Percentiles rank a stretch among this genome's conserved stretches.
These are phyloP conservation scores for Anser cygnoides DNA, from an alignment of 2,113 vertebrate genomes.

Conservation along the genomic window DNA sequence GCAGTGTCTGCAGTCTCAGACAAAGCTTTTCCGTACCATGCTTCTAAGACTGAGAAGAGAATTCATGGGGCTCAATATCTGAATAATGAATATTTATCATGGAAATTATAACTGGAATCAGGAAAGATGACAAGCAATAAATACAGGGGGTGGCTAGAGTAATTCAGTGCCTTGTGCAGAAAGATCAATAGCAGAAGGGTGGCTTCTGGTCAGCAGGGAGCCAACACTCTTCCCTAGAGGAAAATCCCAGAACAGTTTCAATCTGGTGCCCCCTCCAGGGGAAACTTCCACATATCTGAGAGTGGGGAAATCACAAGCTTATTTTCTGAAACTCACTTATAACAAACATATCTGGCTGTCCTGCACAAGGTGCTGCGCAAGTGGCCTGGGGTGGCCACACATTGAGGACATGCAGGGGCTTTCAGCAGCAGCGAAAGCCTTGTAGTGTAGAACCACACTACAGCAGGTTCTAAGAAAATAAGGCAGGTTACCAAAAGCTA, in stretches of 20 bases:
- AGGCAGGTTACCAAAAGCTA: too few species aligned
- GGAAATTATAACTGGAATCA: not conserved
- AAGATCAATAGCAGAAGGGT: not conserved
- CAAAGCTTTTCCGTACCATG: not conserved
- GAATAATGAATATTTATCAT: not conserved
- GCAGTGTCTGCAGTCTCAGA: not conserved
- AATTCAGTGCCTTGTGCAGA: fast-evolving
- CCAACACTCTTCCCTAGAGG: not conserved
- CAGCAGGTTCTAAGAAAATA: too few species aligned
- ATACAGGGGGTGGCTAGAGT: fast-evolving
- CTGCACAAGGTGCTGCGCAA: too few species aligned
- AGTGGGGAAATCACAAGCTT: not conserved
- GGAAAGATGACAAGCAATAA: not conserved
- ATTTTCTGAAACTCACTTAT: not conserved
- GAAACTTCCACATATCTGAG: not conserved
- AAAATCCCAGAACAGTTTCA: not conserved
- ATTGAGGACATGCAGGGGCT: too few species aligned
- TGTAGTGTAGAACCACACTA: too few species aligned
- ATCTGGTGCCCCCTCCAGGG: not conserved
- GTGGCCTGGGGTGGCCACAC: too few species aligned
- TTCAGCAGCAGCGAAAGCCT: too few species aligned
- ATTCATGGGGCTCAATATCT: not conserved
- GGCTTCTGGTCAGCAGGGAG: not conserved
- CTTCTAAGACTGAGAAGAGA: not conserved
- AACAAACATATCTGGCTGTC: not conserved